These are phyloP conservation scores for Gymnothorax reevesii DNA, from an alignment of 2,797 vertebrate genomes.

Conservation along the genomic window DNA sequence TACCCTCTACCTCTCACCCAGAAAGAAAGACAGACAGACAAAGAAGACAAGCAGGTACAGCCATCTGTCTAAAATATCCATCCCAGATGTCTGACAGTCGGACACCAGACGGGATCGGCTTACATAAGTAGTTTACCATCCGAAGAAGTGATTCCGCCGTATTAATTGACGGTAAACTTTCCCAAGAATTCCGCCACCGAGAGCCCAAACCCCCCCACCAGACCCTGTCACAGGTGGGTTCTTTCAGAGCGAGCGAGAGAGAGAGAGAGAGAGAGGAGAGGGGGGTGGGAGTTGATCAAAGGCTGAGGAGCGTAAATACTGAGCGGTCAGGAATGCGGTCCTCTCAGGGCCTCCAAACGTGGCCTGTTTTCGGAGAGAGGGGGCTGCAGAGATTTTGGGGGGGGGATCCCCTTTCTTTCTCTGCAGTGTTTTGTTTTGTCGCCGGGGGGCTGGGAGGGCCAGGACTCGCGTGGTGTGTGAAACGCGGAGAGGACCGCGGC, in stretches of 20 bases:
- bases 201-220: constrained; percentile 42
- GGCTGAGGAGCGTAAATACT: constrained; percentile 81
- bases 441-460: constrained; percentile 44
- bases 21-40: constrained; percentile 35
- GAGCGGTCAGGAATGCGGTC: constrained; percentile 82
- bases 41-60: constrained; percentile 73
- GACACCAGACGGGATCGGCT: constrained; percentile 75
- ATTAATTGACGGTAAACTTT: constrained; percentile 94
- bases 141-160: constrained; percentile 88
- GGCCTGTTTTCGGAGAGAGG: constrained; percentile 63
- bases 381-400: constrained; percentile 47
- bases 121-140: constrained; percentile 89
- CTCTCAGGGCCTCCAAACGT: constrained; percentile 77
- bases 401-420: constrained; percentile 49
- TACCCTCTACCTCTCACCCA: constrained; percentile 52
- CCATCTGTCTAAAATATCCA: constrained; percentile 79
- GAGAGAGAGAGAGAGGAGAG: constrained; percentile 71
- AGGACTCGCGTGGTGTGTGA: constrained; percentile 45
- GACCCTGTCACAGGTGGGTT: constrained; percentile 85
- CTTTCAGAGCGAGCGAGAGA: constrained; percentile 82
- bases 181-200: constrained; percentile 75
- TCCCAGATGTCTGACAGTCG: constrained; percentile 75
- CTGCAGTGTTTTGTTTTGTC: constrained; percentile 56
- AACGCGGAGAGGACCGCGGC: constrained; percentile 52
- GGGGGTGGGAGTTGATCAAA: constrained; percentile 79